These are phyloP conservation scores for Mythimna loreyi DNA, from an alignment of 2,888 invertebrate genomes.

Conservation along the genomic window DNA sequence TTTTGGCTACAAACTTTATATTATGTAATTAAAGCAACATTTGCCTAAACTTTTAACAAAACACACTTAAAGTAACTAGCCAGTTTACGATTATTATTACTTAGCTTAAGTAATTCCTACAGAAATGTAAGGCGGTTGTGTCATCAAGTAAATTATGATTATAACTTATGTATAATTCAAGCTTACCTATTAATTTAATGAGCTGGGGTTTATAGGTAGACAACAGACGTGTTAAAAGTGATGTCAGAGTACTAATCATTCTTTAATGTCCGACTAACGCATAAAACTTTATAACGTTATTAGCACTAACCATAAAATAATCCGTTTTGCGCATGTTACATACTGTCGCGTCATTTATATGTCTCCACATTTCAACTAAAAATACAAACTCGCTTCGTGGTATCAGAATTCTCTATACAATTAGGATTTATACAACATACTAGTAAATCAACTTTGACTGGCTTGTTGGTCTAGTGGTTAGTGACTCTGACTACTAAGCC, in stretches of 20 bases:
- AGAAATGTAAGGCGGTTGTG: background rate
- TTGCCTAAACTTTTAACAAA: too few relatives aligned
- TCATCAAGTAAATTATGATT: background rate
- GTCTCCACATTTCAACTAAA: too few relatives aligned
- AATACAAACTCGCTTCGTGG: too few relatives aligned
- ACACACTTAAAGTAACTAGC: too few relatives aligned
- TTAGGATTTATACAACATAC: too few relatives aligned
- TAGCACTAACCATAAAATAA: slow-evolving; percentile 53
- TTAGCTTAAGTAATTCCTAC: background rate
- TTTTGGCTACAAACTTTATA: too few relatives aligned
- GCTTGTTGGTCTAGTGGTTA: too few relatives aligned
- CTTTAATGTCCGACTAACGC: slow-evolving; percentile 48
- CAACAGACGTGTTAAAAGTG: slow-evolving; percentile 41
- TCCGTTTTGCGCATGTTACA: slow-evolving; percentile 24
- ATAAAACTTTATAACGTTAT: slow-evolving; percentile 59
- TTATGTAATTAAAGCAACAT: background rate
- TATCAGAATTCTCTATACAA: too few relatives aligned
- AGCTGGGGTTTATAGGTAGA: slow-evolving; percentile 7
- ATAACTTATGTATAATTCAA: background rate
- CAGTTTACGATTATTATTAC: background rate
- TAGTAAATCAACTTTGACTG: too few relatives aligned
- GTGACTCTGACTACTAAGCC: too few relatives aligned
- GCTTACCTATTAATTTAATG: slow-evolving; percentile 4
- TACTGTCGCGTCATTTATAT: background rate
- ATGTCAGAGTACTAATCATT: slow-evolving; percentile 55